Conservation (phyloP, 2,113 vertebrate genomes). For the Notothenia coriiceps region DNA sequence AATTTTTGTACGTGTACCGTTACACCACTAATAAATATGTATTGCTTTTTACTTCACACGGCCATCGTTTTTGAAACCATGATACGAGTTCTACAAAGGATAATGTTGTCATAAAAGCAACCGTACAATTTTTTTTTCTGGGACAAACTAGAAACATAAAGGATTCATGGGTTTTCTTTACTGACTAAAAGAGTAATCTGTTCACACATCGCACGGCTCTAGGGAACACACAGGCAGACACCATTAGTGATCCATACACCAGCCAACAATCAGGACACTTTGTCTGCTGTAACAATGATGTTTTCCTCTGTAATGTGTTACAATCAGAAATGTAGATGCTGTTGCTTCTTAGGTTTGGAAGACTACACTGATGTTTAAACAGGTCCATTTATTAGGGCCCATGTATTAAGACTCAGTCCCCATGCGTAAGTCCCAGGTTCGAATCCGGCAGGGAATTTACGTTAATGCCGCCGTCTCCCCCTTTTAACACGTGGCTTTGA, state of each 20-base stretch:
- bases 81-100: not conserved
- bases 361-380: no score
- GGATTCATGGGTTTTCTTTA: not conserved
- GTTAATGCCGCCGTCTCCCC: no score
- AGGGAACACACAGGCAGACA: not conserved
- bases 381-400: no score
- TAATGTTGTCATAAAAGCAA: not conserved
- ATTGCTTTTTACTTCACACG: conserved; percentile 1
- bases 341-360: no score
- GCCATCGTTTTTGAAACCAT: not conserved
- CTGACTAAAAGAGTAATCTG: not conserved
- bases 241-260: not conserved
- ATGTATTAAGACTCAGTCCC: no score
- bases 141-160: not conserved
- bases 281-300: not conserved
- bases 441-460: no score
- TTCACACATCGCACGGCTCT: not conserved
- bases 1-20: no score
- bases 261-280: not conserved
- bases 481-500: no score
- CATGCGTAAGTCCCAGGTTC: no score
- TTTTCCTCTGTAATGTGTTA: not conserved
- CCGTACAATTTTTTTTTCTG: not conserved
- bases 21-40: conserved; percentile 3
- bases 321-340: no score